Base-by-base conservation (phyloP, 2,113 vertebrate genomes). In the Camelus dromedarius region DNA sequence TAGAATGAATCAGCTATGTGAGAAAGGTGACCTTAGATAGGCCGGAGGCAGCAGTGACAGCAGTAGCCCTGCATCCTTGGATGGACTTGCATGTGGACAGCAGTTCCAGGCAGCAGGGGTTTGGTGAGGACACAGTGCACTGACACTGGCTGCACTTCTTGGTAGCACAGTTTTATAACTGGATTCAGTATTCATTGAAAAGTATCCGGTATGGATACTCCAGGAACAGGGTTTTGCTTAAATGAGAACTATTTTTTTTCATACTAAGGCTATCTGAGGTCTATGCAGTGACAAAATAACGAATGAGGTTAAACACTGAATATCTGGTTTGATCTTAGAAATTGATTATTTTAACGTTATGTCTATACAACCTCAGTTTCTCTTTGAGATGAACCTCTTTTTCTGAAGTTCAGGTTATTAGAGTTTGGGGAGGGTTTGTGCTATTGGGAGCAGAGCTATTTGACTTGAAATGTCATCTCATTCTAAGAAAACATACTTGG, bases 401-500 rank as follows among this genome's bases (percentile, higher is more conserved):
- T 85, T 54, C 82, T 95, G 62, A 58, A 75, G 46, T 50, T 93
- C 67, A 86, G 77, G 88, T 83, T 82, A 48, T 84, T 84, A 54
- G 67, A 91, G 73, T 94, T 93, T 96, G 30, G 48, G 91, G 77
- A 91, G 30, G 24, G 52, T 42, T 76, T 89, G 56, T 70, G 66
- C 85, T 84, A 4, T 76, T 84, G 91, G 83, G 69, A 98, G 54
- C 91, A 84, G 46, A 96, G 30, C 24, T 91, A 32, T 98, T 97
- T 97, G 93, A 97, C 91, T 97, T 94, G 52, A 97, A 97, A 98
- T 98, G 97, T 97, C 98, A 97, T 96, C 79, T 76, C 38, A 48
- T 91, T 96, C 86, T 95, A 92, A 96, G 97, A 96, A 96, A 97
- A 97, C 95, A 97, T 86, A 48, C 64, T 35, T 69, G 66, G 96